Evolutionary conservation across 2,888 invertebrate species (phyloP).

Genomic region (Anarsia innoxiella): DNA sequence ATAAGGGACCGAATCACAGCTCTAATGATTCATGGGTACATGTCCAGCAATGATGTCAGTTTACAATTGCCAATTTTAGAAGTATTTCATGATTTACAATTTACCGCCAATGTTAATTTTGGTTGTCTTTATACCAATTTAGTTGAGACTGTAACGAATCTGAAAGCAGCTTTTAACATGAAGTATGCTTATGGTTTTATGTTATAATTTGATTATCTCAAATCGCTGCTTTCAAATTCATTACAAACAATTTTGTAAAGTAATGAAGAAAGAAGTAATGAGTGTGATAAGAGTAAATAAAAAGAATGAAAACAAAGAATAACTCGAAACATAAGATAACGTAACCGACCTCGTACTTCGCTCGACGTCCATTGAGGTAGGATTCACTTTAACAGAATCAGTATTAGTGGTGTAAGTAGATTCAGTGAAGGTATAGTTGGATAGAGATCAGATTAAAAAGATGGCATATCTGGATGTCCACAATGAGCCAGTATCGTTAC

Average conservation of each 20-base stretch:
- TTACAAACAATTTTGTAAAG: slow-evolving; percentile 28
- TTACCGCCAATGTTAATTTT: too few relatives aligned
- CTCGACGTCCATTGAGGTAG: slow-evolving; percentile 12
- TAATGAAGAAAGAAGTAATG: slow-evolving; percentile 34
- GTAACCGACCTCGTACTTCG: slow-evolving; percentile 21
- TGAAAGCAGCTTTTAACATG: slow-evolving; percentile 18
- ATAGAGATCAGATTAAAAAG: too few relatives aligned
- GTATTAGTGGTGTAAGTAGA: background rate
- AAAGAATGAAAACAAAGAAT: slow-evolving; percentile 26
- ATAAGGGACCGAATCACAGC: slow-evolving; percentile 19
- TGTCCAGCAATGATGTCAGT: slow-evolving; percentile 19
- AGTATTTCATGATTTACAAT: slow-evolving; percentile 15
- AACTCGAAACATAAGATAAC: slow-evolving; percentile 20
- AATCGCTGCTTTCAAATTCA: slow-evolving; percentile 38
- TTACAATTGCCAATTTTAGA: slow-evolving; percentile 20
- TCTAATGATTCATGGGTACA: slow-evolving; percentile 16
- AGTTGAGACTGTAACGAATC: slow-evolving; percentile 14
- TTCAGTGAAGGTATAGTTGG: background rate
- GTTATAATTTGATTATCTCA: too few relatives aligned
- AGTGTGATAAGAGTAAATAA: slow-evolving; percentile 35
- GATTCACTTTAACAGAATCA: background rate
- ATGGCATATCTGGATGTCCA: too few relatives aligned
- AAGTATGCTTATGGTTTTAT: too few relatives aligned
- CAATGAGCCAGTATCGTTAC: too few relatives aligned
- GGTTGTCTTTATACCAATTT: too few relatives aligned